Evolutionary conservation across 2,888 invertebrate genomes (phyloP).

Genomic region (Hemicrepidius hirtus): DNA sequence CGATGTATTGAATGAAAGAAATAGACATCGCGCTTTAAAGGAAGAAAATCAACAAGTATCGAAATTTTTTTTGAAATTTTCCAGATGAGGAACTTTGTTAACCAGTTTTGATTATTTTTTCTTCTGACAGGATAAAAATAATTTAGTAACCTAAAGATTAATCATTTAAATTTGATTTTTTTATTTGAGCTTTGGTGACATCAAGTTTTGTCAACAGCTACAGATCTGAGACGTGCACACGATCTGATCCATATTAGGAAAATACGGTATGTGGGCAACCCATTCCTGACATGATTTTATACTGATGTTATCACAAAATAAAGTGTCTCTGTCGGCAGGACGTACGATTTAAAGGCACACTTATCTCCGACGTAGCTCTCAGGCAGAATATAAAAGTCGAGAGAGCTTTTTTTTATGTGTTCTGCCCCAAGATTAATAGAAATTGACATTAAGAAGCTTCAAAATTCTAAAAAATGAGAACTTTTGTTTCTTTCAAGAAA

Average conservation of each 20-base stretch:
- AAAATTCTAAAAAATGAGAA: neutral
- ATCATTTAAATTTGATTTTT: neutral
- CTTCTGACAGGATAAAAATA: neutral
- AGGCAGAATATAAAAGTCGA: conserved; percentile 42
- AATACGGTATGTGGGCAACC: conserved; percentile 48
- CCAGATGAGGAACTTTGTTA: neutral
- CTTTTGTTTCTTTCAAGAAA: no score
- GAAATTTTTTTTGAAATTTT: neutral
- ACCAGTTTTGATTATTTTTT: no score
- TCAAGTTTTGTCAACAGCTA: conserved; percentile 21
- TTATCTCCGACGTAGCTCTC: conserved; percentile 46
- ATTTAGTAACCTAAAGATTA: no score
- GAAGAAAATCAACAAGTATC: conserved; percentile 23
- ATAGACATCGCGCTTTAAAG: conserved; percentile 14
- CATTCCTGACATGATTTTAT: conserved; percentile 47
- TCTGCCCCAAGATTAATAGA: conserved; percentile 36
- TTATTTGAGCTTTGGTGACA: conserved; percentile 8
- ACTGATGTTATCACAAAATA: conserved; percentile 53
- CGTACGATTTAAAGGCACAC: conserved; percentile 53
- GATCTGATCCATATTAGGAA: conserved; percentile 48
- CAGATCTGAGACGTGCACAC: conserved; percentile 23
- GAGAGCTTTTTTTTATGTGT: conserved; percentile 39
- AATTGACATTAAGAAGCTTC: conserved; percentile 24
- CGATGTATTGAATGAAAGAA: conserved; percentile 32
- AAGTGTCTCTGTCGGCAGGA: conserved; percentile 52